Evolutionary conservation across 2,113 vertebrate species (phyloP).

Genomic region (Cryptomyrus ogoouensis): DNA sequence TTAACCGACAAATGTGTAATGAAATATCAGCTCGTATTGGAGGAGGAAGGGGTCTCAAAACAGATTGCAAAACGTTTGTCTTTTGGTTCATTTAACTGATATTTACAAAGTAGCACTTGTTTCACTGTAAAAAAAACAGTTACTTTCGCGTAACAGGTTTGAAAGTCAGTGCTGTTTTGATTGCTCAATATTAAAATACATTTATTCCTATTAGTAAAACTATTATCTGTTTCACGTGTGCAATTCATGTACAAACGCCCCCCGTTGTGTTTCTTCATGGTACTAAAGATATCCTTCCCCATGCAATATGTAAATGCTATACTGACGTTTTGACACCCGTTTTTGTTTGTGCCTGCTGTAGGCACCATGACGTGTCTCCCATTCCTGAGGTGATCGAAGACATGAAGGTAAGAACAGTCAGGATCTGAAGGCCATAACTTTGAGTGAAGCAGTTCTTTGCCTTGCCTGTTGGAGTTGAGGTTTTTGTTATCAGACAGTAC

Average conservation of each 20-base stretch:
- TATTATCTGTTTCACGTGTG: not conserved
- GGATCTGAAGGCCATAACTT: not conserved
- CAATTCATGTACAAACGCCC: not conserved
- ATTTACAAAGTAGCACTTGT: not conserved
- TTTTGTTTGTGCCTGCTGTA: constrained; percentile 31
- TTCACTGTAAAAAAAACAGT: not conserved
- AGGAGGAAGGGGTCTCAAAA: not conserved
- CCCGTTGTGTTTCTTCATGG: not conserved
- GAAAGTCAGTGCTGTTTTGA: not conserved
- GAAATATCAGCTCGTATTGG: not conserved
- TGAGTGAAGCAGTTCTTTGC: not conserved
- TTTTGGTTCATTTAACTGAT: not conserved
- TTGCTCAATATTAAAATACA: not conserved
- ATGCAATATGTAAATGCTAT: not conserved
- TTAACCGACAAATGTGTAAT: not conserved
- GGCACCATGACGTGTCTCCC: constrained; percentile 62
- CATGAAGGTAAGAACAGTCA: constrained; percentile 54
- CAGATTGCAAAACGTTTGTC: not conserved
- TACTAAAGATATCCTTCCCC: not conserved
- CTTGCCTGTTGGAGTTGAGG: not conserved
- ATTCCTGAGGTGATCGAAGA: constrained; percentile 60
- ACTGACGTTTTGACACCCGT: not conserved
- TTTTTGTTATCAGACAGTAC: not conserved
- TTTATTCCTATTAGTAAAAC: not conserved
- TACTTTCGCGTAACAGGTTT: not conserved